Conservation (phyloP, 2,888 invertebrate species). For the Steinernema carpocapsae region DNA sequence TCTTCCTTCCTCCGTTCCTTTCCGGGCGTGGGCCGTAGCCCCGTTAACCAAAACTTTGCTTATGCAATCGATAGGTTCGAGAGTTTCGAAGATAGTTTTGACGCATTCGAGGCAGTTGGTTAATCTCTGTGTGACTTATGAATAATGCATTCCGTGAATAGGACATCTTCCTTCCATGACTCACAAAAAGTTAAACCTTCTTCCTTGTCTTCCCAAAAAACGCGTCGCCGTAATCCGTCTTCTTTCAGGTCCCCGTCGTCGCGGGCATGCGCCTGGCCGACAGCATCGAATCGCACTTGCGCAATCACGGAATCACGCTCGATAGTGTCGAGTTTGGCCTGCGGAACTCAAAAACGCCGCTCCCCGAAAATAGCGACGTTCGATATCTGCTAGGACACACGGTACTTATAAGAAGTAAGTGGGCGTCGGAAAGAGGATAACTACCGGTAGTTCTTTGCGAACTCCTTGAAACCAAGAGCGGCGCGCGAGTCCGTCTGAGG, state of each 20-base stretch:
- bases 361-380: slow-evolving; percentile 75
- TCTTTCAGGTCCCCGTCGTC: slow-evolving; percentile 47
- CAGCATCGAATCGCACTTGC: slow-evolving; percentile 76
- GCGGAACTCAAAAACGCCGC: slow-evolving; percentile 76
- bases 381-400: slow-evolving; percentile 71
- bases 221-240: not conserved
- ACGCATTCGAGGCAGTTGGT: not conserved
- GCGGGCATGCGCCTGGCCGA: slow-evolving; percentile 73
- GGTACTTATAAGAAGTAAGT: slow-evolving; percentile 28
- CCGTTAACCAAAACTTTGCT: not conserved
- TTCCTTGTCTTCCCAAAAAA: not conserved
- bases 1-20: too few relatives aligned
- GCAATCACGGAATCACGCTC: slow-evolving; percentile 76
- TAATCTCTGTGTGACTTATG: slow-evolving; percentile 18
- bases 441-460: too few relatives aligned
- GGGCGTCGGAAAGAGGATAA: too few relatives aligned
- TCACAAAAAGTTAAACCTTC: slow-evolving; percentile 27
- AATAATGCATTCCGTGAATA: slow-evolving; percentile 21
- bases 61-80: not conserved
- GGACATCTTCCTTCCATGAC: slow-evolving; percentile 14
- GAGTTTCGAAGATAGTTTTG: not conserved
- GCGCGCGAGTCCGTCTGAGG: too few relatives aligned
- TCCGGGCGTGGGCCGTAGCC: too few relatives aligned
- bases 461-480: too few relatives aligned
- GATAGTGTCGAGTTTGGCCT: slow-evolving; percentile 76